A percentile compares a stretch with the other conserved stretches of the same genome.
These are phyloP conservation scores for Epizoanthus stellaris DNA, from an alignment of 92 coral and sea anemone genomes.

Conservation along the genomic window DNA sequence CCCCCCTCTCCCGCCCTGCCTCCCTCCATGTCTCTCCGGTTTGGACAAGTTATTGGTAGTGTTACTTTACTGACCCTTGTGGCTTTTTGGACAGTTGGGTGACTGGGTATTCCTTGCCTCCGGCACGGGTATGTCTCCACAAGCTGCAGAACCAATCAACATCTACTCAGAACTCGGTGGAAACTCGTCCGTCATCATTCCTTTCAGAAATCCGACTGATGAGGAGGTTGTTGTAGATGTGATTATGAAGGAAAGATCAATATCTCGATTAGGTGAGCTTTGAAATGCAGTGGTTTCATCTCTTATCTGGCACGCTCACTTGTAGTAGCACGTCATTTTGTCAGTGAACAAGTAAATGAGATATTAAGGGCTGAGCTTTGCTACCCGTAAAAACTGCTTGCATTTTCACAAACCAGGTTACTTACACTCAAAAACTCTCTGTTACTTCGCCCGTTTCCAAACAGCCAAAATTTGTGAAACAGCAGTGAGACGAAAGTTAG, in stretches of 20 bases:
- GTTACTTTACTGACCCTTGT: background rate
- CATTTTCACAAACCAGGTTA: too few species aligned
- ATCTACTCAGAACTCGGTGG: slow-evolving; percentile 89
- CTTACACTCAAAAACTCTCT: too few species aligned
- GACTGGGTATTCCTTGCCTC: slow-evolving; percentile 93
- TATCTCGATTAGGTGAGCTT: slow-evolving; percentile 70
- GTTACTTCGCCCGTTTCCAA: too few species aligned
- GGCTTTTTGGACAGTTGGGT: slow-evolving; percentile 69
- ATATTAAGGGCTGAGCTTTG: too few species aligned
- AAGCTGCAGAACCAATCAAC: slow-evolving; percentile 83
- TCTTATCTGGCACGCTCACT: background rate
- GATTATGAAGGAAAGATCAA: slow-evolving; percentile 79
- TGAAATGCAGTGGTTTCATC: background rate
- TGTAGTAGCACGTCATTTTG: too few species aligned
- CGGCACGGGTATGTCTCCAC: slow-evolving; percentile 95
- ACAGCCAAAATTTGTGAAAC: too few species aligned
- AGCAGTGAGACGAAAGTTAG: too few species aligned
- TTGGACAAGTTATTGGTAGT: background rate
- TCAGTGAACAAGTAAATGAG: too few species aligned
- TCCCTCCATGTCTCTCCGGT: too few species aligned
- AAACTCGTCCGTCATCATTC: slow-evolving; percentile 89
- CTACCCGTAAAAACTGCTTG: too few species aligned
- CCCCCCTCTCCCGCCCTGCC: too few species aligned
- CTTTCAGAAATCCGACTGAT: slow-evolving; percentile 95
- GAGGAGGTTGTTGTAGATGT: slow-evolving; percentile 91